phyloP scores from a whole-genome alignment of 2,113 vertebrate species.

The Bubo bubo region DNA sequence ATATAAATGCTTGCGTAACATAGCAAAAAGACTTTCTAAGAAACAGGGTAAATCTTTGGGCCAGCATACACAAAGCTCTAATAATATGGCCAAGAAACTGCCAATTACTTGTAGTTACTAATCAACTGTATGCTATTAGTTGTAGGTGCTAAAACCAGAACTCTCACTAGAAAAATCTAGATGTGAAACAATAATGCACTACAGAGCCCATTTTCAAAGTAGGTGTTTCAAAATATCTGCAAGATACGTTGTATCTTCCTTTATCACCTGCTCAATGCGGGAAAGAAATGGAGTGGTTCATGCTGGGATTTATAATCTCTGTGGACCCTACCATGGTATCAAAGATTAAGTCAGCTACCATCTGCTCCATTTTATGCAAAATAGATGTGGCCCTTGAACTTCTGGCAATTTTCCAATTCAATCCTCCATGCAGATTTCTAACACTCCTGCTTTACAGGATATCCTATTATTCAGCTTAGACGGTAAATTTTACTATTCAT shows the following conservation, averaged over 20 bases:
- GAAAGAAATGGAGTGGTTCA: not conserved
- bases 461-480: conserved; percentile 23
- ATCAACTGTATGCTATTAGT: not conserved
- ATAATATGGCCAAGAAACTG: not conserved
- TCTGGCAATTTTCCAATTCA: conserved; percentile 34
- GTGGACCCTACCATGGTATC: not conserved
- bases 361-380: conserved; percentile 66
- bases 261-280: conserved; percentile 13
- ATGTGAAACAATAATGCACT: not conserved
- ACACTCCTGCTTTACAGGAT: not conserved
- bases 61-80: not conserved
- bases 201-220: not conserved
- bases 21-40: not conserved
- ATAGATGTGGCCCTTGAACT: conserved; percentile 53
- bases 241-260: not conserved
- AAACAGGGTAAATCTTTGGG: not conserved
- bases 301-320: conserved; percentile 50
- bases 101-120: not conserved
- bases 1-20: not conserved
- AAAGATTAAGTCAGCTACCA: conserved; percentile 60
- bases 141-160: not conserved
- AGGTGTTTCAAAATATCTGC: not conserved
- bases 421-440: conserved; percentile 11
- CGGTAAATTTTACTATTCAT: not conserved
- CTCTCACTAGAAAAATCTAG: not conserved